A percentile compares a stretch with the other conserved stretches of the same genome.
Conservation (phyloP, 2,797 vertebrate species). For the Danio choprae region DNA sequence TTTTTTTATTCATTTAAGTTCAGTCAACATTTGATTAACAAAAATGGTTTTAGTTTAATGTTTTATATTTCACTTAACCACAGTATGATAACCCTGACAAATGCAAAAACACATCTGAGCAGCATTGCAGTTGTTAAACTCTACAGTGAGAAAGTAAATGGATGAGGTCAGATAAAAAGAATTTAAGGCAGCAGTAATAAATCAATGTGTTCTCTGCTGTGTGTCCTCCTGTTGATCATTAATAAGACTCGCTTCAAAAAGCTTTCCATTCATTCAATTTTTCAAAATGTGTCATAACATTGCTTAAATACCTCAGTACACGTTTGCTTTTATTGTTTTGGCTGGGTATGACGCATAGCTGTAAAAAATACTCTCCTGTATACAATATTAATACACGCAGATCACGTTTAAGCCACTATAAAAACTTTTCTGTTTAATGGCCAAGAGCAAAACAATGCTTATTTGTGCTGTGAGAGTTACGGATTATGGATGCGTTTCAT, state of each 20-base stretch:
- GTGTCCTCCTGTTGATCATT: conserved; percentile 34
- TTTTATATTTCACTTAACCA: too few relatives aligned
- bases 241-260: conserved; percentile 9
- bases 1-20: too few relatives aligned
- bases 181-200: conserved; percentile 29
- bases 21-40: too few relatives aligned
- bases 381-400: conserved; percentile 1
- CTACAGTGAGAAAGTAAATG: neutral
- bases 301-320: neutral
- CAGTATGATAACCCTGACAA: neutral
- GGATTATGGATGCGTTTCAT: conserved; percentile 4
- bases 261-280: neutral
- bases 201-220: neutral
- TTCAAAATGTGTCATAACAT: conserved; percentile 27
- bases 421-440: conserved; percentile 3
- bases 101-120: neutral
- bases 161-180: conserved; percentile 24
- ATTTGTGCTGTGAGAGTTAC: conserved; percentile 18
- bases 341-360: neutral
- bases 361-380: neutral
- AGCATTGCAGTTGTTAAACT: neutral
- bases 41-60: too few relatives aligned
- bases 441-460: conserved; percentile 17
- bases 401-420: conserved; percentile 5
- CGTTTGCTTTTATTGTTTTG: conserved; percentile 17